Evolutionary conservation across 2,113 vertebrate genomes (phyloP), one percentile per base, ranked within the genome.

Genomic region (Rynchops niger): DNA sequence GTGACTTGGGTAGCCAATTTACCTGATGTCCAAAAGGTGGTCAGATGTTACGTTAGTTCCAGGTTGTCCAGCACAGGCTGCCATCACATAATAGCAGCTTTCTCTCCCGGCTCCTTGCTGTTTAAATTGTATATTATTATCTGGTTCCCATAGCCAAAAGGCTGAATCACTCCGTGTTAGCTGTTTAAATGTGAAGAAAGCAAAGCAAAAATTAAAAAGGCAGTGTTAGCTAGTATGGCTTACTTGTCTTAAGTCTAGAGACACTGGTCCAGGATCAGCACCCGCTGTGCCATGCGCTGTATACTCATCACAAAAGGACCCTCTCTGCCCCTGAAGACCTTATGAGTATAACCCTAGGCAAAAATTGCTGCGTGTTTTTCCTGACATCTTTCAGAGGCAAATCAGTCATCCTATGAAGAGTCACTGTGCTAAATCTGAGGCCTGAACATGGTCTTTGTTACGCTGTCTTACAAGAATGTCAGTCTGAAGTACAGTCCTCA

Each of bases 391-490:
- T 93, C 70, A 80, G 71, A 95, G 50, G 42, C 81, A 49, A 73
- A 49, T 82, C 78, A 66, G 34, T 80, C 71, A 50, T 58, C 50
- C 71, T 62, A 9, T 69, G 92, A 77, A 78, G 69, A 88, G 72
- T 63, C 71, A 38, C 72, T 59, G 55, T 89, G 94, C 90, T 55
- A 71, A 96, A 34, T 81, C 61, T 21, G 65, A 71, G 43, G 88
- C 34, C 65, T 92, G 94, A 97, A 95, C 95, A 65, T 43, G 61
- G 70, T 95, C 92, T 96, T 97, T 95, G 96, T 97, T 95, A 84
- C 3, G 4, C 86, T 56, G 12, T 86, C 59, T 92, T 90, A 32
- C 61, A 91, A 79, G 86, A 95, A 96, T 94, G 92, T 91, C 73
- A 62, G 67, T 53, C 66, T 82, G 67, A 91, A 96, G 82, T 86